Evolutionary conservation across 2,797 vertebrate species (phyloP).

Genomic region (Pipistrellus kuhlii): DNA sequence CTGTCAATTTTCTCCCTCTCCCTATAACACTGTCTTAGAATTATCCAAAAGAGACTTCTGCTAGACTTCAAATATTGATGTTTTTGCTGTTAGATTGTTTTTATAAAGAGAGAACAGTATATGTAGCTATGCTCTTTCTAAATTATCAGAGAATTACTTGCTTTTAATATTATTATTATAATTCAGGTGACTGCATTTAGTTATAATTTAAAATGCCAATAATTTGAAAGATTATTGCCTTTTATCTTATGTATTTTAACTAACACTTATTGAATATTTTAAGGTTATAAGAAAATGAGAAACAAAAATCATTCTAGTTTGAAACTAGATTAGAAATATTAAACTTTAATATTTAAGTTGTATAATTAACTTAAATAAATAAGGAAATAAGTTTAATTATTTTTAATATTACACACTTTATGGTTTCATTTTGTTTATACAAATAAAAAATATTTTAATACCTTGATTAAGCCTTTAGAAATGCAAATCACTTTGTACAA

Average conservation of each 20-base stretch:
- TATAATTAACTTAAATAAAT: neutral
- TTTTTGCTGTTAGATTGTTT: neutral
- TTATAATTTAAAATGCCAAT: neutral
- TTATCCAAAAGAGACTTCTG: neutral
- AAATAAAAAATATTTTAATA: slow-evolving; percentile 22
- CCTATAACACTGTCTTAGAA: neutral
- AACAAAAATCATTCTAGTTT: neutral
- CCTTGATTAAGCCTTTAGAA: neutral
- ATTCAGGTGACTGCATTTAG: neutral
- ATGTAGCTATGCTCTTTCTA: neutral
- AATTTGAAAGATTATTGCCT: neutral
- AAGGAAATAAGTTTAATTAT: neutral
- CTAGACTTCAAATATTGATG: neutral
- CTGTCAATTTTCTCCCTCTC: neutral
- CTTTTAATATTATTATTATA: slow-evolving; percentile 13
- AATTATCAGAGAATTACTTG: neutral
- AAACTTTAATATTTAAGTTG: neutral
- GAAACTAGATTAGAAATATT: neutral
- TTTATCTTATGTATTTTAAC: neutral
- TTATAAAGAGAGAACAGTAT: neutral
- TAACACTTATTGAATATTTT: neutral
- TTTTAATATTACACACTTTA: neutral
- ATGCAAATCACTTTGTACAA: neutral
- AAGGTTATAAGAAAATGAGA: neutral
- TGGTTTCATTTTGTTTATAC: neutral